These are phyloP conservation scores for Apotomis capreana DNA, from an alignment of 2,888 invertebrate species.

Conservation along the genomic window DNA sequence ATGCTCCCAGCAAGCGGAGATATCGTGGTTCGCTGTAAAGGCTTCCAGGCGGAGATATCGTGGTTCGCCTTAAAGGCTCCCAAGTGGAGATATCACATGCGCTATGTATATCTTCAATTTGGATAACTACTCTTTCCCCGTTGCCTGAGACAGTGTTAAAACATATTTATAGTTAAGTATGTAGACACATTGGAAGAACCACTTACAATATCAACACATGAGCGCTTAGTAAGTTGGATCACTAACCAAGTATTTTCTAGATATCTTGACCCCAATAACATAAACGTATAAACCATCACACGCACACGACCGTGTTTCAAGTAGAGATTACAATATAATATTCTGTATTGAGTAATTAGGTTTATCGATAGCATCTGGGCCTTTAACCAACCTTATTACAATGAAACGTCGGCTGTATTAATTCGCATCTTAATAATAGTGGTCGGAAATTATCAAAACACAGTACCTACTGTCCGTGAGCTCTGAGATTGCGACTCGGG, in stretches of 20 bases:
- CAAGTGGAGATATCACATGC: too few relatives aligned
- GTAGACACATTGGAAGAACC: too few relatives aligned
- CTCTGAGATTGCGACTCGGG: too few relatives aligned
- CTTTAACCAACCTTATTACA: neutral
- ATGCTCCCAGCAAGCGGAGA: neutral
- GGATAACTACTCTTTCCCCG: too few relatives aligned
- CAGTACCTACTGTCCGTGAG: too few relatives aligned
- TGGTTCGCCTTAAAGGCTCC: too few relatives aligned
- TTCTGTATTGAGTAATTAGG: conserved; percentile 13
- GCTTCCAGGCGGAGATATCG: too few relatives aligned
- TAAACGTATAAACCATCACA: conserved; percentile 17
- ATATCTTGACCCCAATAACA: neutral
- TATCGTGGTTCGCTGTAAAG: too few relatives aligned
- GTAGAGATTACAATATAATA: conserved; percentile 4
- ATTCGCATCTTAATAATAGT: neutral
- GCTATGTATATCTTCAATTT: too few relatives aligned
- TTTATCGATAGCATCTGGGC: conserved; percentile 4
- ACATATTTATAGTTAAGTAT: too few relatives aligned
- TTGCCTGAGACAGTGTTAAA: too few relatives aligned
- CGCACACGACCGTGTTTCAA: conserved; percentile 29
- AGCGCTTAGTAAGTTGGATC: neutral
- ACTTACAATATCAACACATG: too few relatives aligned
- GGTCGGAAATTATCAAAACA: neutral
- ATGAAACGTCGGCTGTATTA: neutral
- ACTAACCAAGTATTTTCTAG: conserved; percentile 1